Base-by-base conservation (phyloP, 2,888 invertebrate genomes). In the Heliconius charithonia region DNA sequence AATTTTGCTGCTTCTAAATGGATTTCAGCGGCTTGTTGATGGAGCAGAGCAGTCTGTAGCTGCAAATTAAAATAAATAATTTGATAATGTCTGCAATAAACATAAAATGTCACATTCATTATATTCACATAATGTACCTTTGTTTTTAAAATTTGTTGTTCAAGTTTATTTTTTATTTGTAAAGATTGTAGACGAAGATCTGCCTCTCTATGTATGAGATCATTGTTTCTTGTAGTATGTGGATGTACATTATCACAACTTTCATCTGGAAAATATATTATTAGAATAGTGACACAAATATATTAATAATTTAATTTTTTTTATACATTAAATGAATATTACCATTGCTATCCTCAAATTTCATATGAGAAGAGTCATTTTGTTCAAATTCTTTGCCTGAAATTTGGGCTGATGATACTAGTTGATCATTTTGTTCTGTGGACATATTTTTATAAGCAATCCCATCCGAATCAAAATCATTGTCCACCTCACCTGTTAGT, bases 81-180 rank as follows among this genome's bases (percentile, higher is more conserved):
- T n/a, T 37, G 6, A n/a, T 37, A n/a, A 22, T 41, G 2, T 67
- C 0, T 16, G 16, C 0, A 10, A 41, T 12, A 12, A 0, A 67
- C 7, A 19, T 67, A 4, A 67, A 37, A 32, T n/a, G 7, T 37
- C 6, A 27, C 29, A 19, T 67, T 41, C 16, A 25, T 25, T 7
- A 1, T 41, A 25, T n/a, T 59, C n/a, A 59, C 22, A 67, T 25
- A 16, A 69, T 7, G 3, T 25, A 69, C 69, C 41, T 41, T 69
- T 69, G 69, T 69, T 45, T 69, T 69, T 25, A 69, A 69, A 69
- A 69, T 69, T 69, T 69, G 69, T 45, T 69, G 41, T 25, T 69
- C 69, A 41, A 69, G 41, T 10, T 69, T 69, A 25, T 69, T 69
- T 45, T 69, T 69, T 25, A 69, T 69, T 45, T 69, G 41, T 16